Conservation (phyloP, 2,113 vertebrate species). For the Nothoprocta pentlandii region DNA sequence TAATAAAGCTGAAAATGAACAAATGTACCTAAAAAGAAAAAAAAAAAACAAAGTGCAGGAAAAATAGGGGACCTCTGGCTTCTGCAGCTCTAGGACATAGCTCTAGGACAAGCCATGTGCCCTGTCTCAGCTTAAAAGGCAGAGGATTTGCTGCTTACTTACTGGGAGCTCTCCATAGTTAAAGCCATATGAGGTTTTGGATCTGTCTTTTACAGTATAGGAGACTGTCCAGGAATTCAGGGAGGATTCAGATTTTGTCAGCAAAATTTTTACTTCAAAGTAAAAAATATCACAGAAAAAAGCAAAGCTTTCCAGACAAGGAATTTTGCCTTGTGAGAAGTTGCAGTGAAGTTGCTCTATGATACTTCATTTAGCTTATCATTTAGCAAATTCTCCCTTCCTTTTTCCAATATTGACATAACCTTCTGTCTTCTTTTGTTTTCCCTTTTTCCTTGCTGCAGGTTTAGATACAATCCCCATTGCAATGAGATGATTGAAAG, state of each 20-base stretch:
- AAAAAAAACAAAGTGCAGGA: not conserved
- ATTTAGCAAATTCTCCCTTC: not conserved
- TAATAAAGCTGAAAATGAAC: not conserved
- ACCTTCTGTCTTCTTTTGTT: no score
- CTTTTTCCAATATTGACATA: not conserved
- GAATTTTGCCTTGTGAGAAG: not conserved
- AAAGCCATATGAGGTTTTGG: not conserved
- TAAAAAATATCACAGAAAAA: not conserved
- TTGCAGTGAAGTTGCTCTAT: not conserved
- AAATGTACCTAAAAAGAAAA: not conserved
- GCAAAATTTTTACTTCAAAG: not conserved
- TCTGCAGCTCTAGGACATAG: not conserved
- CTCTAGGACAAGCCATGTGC: not conserved
- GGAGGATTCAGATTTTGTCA: not conserved
- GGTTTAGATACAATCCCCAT: not conserved
- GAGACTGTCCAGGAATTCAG: not conserved
- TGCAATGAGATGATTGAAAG: fast-evolving
- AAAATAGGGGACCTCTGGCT: not conserved
- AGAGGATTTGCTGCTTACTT: not conserved
- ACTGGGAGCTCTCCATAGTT: not conserved
- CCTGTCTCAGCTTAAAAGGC: not conserved
- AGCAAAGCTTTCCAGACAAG: not conserved
- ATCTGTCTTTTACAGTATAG: not conserved
- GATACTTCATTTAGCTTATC: not conserved
- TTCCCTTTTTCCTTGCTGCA: not conserved